phyloP scores from a whole-genome alignment of 2,113 vertebrate genomes.

The Heliornis fulica region DNA sequence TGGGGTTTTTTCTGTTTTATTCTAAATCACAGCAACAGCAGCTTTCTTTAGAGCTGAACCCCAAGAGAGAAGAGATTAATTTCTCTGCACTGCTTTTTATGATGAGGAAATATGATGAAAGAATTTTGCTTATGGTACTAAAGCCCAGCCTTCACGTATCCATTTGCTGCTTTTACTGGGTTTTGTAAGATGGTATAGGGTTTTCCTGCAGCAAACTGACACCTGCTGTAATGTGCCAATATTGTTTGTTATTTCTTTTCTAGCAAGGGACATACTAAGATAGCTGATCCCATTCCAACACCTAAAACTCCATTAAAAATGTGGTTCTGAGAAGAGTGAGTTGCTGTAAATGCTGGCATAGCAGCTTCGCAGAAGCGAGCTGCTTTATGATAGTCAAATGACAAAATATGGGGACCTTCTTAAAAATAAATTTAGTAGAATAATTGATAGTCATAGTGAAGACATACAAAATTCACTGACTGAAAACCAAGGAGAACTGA shows the following conservation, averaged over 20 bases:
- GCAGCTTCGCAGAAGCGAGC: background rate
- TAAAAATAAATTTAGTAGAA: background rate
- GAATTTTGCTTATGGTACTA: background rate
- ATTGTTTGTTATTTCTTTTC: background rate
- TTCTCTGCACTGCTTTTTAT: background rate
- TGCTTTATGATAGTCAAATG: background rate
- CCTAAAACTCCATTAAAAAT: background rate
- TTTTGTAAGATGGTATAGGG: too few species aligned
- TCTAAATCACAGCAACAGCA: background rate
- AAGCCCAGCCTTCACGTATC: background rate
- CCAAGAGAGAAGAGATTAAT: background rate
- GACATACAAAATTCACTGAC: background rate
- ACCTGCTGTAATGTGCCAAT: background rate
- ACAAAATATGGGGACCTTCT: background rate
- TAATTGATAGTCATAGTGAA: background rate
- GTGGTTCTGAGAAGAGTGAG: background rate
- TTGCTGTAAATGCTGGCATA: background rate
- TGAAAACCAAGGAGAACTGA: background rate
- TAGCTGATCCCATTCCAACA: background rate
- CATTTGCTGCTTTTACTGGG: background rate
- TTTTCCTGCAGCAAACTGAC: background rate
- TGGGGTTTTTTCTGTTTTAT: background rate
- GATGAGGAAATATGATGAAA: background rate
- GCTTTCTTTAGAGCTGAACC: background rate
- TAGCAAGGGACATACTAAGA: background rate